Evolutionary conservation across 2,888 invertebrate species (phyloP).

Genomic region (Metopia argyrocephala): DNA sequence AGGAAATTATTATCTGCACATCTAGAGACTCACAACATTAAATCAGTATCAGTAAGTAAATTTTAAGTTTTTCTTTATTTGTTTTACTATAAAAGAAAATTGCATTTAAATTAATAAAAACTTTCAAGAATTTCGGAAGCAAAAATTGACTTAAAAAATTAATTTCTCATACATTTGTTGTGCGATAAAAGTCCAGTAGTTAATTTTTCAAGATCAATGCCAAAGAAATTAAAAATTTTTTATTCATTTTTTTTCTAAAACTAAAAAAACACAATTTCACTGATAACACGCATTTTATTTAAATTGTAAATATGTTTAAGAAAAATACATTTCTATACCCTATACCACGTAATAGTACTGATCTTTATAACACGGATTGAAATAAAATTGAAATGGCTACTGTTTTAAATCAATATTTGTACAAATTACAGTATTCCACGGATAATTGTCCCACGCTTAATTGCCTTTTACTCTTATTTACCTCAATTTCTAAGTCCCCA

Average conservation of each 20-base stretch:
- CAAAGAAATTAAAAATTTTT: conserved; percentile 30
- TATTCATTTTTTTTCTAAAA: not conserved
- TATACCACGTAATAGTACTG: no score
- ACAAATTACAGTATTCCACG: no score
- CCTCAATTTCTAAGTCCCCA: no score
- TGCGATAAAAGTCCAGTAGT: not conserved
- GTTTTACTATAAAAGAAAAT: no score
- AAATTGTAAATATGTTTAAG: conserved; percentile 46
- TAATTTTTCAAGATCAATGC: conserved; percentile 34
- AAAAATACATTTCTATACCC: no score
- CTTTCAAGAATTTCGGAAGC: not conserved
- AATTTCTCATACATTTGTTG: not conserved
- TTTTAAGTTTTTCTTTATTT: no score
- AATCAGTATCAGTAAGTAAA: conserved; percentile 24
- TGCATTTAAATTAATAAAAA: not conserved
- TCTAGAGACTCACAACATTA: not conserved
- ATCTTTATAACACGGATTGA: no score
- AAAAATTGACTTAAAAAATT: conserved; percentile 12
- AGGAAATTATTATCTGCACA: not conserved
- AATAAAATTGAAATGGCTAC: no score
- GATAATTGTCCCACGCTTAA: no score
- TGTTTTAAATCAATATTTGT: no score
- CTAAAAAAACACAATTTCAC: not conserved
- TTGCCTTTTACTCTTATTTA: no score
- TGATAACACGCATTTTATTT: conserved; percentile 14